Evolutionary conservation across 2,113 vertebrate genomes (phyloP), one percentile per base, ranked within the genome.

Genomic region (Calypte anna): DNA sequence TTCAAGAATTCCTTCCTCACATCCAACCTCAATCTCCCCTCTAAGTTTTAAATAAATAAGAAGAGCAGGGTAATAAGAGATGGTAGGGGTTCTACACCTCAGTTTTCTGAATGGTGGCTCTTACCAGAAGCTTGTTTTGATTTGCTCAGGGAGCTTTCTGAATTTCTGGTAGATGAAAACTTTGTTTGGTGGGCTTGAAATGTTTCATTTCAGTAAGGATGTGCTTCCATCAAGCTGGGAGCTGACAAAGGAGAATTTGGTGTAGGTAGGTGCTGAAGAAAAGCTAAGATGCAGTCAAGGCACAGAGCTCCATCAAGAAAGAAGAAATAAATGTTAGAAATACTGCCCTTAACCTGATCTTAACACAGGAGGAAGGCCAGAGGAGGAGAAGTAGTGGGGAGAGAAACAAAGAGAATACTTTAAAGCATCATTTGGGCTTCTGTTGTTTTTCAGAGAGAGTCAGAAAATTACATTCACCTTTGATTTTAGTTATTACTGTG

Each of bases 91-190:
- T 33, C 27, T 70, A 6, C 20, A 31, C 9, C n/a, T 31, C 23
- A 3, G 0, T 54, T 33, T 59, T 72, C 28, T 31, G 53, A 78
- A 21, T n/a, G 36, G 22, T 31, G 21, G 30, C 36, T 38, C 19
- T 61, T 54, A 25, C 31, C 46, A 31, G 58, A 33, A 66, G 18
- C 30, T 40, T 19, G 9, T 25, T 6, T 53, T 20, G 51, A 8
- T 58, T 54, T 38, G 38, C 4, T 66, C 20, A 24, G 36, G 38
- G 58, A 28, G 31, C 38, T 82, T 48, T 76, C 30, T 10, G 9
- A 22, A 30, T 7, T 12, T 46, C 24, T 50, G 58, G 14, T 3
- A 0, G 6, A 7, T 7, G 15, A 36, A 43, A 3, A 4, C 4
- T 2, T 27, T 19, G 25, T 44, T 48, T 23, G 0, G 1, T 6